A percentile compares a stretch with the other conserved stretches of the same genome.
Evolutionary conservation across 2,797 vertebrate genomes (phyloP).

Genomic region (Enteromius mattozi): DNA sequence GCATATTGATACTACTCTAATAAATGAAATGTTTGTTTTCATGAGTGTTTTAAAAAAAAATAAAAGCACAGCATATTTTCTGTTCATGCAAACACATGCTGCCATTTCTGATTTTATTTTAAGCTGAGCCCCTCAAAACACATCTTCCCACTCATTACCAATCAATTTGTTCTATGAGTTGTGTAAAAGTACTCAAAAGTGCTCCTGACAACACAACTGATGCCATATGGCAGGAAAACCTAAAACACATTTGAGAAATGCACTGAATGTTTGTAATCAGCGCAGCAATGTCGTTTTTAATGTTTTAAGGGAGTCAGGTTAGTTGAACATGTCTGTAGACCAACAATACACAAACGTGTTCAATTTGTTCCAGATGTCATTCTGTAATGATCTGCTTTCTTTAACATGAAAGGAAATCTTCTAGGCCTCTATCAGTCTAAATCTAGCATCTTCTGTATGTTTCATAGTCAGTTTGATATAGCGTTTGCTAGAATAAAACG

Average conservation of each 20-base stretch:
- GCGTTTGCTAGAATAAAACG: neutral
- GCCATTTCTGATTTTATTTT: neutral
- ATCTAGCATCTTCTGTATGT: neutral
- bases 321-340: neutral
- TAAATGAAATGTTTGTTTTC: neutral
- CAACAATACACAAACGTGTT: neutral
- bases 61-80: neutral
- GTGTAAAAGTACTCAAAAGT: neutral
- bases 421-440: neutral
- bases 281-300: neutral
- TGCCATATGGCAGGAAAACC: constrained; percentile 12
- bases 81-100: neutral
- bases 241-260: neutral
- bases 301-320: neutral
- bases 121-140: neutral
- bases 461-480: neutral
- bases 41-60: too few species aligned
- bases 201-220: constrained; percentile 20
- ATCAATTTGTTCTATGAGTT: neutral
- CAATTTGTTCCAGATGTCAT: neutral
- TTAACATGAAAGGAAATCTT: neutral
- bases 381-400: neutral
- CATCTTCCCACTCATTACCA: neutral
- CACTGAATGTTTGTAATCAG: constrained; percentile 6
- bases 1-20: neutral